These are phyloP conservation scores for Brachionus asplanchnoidis DNA, from an alignment of 1,140 invertebrate genomes.

Conservation along the genomic window DNA sequence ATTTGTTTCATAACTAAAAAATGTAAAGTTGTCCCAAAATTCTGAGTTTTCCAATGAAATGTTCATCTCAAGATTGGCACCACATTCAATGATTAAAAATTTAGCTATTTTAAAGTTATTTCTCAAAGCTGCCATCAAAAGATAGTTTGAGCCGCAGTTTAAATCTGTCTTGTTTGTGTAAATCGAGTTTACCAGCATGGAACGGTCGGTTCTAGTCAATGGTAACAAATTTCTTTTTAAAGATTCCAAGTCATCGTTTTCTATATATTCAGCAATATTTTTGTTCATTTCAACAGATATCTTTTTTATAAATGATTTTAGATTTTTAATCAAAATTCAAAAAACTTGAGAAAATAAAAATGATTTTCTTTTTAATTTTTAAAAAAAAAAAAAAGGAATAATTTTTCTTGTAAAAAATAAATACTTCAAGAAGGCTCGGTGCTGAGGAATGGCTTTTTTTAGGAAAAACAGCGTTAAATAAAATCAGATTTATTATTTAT, in stretches of 20 bases:
- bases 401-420: too few relatives aligned
- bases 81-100: conserved; percentile 14
- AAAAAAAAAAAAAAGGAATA: too few relatives aligned
- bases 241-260: not conserved
- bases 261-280: not conserved
- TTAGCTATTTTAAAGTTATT: not conserved
- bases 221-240: not conserved
- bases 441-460: too few relatives aligned
- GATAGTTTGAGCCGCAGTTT: not conserved
- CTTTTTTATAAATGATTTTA: too few relatives aligned
- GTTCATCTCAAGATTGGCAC: not conserved
- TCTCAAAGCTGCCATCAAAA: not conserved
- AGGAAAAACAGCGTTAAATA: too few relatives aligned
- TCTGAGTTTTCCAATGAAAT: not conserved
- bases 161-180: not conserved
- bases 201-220: not conserved
- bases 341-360: too few relatives aligned
- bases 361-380: too few relatives aligned
- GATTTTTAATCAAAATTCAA: too few relatives aligned
- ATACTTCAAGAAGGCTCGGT: too few relatives aligned
- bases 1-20: not conserved
- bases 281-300: not conserved
- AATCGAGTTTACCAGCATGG: not conserved
- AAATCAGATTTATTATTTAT: too few relatives aligned
- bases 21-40: conserved; percentile 19